Conservation (phyloP, 1,140 invertebrate genomes). For the Drosophila pectinifera region DNA sequence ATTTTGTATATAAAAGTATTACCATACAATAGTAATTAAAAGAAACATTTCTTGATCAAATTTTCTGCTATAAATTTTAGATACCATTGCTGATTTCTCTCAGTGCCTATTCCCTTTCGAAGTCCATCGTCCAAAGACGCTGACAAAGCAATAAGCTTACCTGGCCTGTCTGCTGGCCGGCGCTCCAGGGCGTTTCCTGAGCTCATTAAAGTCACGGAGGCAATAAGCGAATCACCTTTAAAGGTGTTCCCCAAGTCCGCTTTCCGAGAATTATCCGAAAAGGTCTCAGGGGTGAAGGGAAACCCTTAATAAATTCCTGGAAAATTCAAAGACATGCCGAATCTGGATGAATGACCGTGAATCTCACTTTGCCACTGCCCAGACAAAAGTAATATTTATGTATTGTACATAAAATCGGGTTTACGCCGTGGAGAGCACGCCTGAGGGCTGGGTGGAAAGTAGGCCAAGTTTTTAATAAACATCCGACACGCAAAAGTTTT, state of each 20-base stretch:
- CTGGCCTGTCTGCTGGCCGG: not conserved
- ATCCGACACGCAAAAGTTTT: conserved; percentile 66
- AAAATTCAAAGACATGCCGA: conserved; percentile 10
- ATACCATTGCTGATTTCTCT: not conserved
- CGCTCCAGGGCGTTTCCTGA: conserved; percentile 17
- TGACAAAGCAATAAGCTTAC: conserved; percentile 30
- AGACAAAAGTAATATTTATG: conserved; percentile 56
- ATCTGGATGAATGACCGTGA: conserved; percentile 46
- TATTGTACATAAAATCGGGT: conserved; percentile 45
- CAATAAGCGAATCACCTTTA: conserved; percentile 26
- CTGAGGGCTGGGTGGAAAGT: conserved; percentile 21
- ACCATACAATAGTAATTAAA: too few species aligned
- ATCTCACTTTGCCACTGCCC: conserved; percentile 42
- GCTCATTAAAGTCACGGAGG: conserved; percentile 38
- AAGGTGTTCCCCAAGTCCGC: conserved; percentile 3
- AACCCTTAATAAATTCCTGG: conserved; percentile 12
- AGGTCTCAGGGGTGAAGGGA: not conserved
- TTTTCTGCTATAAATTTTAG: not conserved
- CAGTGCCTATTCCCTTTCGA: conserved; percentile 7
- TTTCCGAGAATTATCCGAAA: conserved; percentile 7
- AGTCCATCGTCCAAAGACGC: not conserved
- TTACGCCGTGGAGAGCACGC: conserved; percentile 2
- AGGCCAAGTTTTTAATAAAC: conserved; percentile 80
- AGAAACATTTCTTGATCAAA: too few species aligned
- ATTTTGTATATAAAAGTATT: not conserved